These are phyloP conservation scores for Yponomeuta malinellus DNA, from an alignment of 2,888 invertebrate species.

Conservation along the genomic window DNA sequence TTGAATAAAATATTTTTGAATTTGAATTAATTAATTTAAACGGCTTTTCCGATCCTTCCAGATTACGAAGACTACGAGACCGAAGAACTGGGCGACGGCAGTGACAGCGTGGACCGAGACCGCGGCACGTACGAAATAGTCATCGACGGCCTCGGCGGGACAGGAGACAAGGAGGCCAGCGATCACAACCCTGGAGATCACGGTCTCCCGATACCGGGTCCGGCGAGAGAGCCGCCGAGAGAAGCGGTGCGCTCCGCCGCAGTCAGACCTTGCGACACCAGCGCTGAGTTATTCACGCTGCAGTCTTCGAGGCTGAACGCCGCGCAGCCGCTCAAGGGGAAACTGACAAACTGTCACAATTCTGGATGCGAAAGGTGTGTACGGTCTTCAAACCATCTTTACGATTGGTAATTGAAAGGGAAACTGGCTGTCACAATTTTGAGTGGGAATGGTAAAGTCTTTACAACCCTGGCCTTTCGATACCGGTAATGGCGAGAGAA, in stretches of 20 bases:
- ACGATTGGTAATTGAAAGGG: slow-evolving; percentile 77
- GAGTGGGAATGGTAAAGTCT: slow-evolving; percentile 85
- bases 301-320: slow-evolving; percentile 88
- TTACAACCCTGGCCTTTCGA: too few relatives aligned
- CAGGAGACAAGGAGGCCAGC: slow-evolving; percentile 49
- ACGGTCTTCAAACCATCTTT: background rate
- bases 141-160: slow-evolving; percentile 47
- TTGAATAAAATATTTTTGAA: too few relatives aligned
- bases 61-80: slow-evolving; percentile 68
- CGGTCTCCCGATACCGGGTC: slow-evolving; percentile 37
- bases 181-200: slow-evolving; percentile 29
- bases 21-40: too few relatives aligned
- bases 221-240: slow-evolving; percentile 64
- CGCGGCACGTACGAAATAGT: slow-evolving; percentile 68
- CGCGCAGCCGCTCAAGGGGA: slow-evolving; percentile 91
- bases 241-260: slow-evolving; percentile 74
- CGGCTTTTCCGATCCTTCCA: slow-evolving; percentile 18
- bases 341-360: slow-evolving; percentile 90
- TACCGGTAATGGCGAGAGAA: too few relatives aligned
- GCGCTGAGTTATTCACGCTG: slow-evolving; percentile 89
- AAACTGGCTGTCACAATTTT: slow-evolving; percentile 91
- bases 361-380: slow-evolving; percentile 89
- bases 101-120: slow-evolving; percentile 51
- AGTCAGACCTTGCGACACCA: slow-evolving; percentile 89
- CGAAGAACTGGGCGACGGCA: slow-evolving; percentile 46